Evolutionary conservation across 2,797 vertebrate species (phyloP).

Genomic region (Gobio occitaniae): DNA sequence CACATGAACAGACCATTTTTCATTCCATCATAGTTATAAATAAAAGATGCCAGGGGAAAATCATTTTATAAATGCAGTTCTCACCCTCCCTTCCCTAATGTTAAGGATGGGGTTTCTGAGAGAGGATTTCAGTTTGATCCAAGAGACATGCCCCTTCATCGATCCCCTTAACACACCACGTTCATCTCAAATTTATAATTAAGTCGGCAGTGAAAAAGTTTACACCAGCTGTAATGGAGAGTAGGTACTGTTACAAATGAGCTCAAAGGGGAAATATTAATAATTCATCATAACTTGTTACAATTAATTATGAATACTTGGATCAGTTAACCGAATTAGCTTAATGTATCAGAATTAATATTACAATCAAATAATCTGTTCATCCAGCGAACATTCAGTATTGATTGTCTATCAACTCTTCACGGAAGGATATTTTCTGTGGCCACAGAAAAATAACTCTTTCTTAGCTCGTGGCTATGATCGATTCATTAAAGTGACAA

Average conservation of each 20-base stretch:
- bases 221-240: background rate
- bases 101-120: slow-evolving; percentile 10
- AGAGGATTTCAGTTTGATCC: slow-evolving; percentile 30
- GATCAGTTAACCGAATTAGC: no score
- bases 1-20: background rate
- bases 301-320: no score
- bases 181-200: slow-evolving; percentile 12
- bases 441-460: no score
- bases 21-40: background rate
- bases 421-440: no score
- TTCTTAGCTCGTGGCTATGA: no score
- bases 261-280: no score
- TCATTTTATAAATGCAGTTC: background rate
- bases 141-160: background rate
- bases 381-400: no score
- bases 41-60: background rate
- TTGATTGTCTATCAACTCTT: no score
- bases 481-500: no score
- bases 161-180: background rate
- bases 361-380: no score
- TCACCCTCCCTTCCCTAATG: background rate
- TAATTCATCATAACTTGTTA: no score
- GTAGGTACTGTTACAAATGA: background rate
- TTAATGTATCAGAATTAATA: no score
- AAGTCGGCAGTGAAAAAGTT: background rate